Evolutionary conservation across 2,888 invertebrate species (phyloP).

Genomic region (Morinoia aosen): DNA sequence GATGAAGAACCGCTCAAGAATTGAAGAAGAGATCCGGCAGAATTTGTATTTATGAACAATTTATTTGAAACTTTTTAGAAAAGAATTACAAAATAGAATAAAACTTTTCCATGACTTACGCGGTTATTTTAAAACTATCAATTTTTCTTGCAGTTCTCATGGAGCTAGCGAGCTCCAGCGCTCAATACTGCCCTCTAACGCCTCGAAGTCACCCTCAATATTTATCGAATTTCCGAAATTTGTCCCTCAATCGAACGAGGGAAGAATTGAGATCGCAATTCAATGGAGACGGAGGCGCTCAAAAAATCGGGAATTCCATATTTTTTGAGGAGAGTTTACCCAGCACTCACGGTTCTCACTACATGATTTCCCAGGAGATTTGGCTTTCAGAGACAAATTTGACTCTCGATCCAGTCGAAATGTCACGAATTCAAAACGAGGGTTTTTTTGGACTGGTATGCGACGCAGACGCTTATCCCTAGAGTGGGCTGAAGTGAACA

Average conservation of each 20-base stretch:
- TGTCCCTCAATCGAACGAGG: neutral
- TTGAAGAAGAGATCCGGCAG: neutral
- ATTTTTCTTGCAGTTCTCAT: neutral
- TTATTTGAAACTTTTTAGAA: neutral
- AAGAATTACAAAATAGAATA: neutral
- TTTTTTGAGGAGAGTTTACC: constrained; percentile 16
- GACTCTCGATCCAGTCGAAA: constrained; percentile 36
- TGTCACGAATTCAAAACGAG: constrained; percentile 15
- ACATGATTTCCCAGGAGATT: constrained; percentile 49
- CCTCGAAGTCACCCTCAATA: neutral
- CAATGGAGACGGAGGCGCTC: constrained; percentile 8
- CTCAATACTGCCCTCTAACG: neutral
- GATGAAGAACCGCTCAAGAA: neutral
- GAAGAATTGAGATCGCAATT: constrained; percentile 15
- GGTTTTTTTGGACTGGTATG: neutral
- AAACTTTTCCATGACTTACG: too few species aligned
- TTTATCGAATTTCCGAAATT: neutral
- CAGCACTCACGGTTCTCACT: neutral
- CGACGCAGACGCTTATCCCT: neutral
- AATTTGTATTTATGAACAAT: neutral
- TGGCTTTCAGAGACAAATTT: constrained; percentile 21
- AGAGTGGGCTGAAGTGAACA: neutral
- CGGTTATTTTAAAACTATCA: neutral
- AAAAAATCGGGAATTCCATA: constrained; percentile 1
- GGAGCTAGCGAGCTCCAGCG: neutral